Conservation (phyloP, 1,140 invertebrate species). For the Plodia interpunctella region DNA sequence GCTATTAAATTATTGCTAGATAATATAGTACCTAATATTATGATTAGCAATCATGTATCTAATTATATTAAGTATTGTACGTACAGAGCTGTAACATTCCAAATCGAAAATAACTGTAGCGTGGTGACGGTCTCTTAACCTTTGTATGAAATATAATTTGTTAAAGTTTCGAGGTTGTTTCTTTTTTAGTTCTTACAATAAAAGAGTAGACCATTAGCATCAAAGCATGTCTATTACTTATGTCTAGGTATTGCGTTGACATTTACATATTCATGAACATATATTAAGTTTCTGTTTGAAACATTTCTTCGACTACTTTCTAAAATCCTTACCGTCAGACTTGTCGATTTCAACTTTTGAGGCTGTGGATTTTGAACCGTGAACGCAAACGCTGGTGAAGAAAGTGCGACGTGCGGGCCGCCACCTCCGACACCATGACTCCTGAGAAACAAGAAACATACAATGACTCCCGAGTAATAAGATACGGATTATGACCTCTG, state of each 20-base stretch:
- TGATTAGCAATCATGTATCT: constrained; percentile 39
- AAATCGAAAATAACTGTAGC: constrained; percentile 44
- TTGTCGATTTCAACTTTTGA: constrained; percentile 61
- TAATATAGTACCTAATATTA: constrained; percentile 40
- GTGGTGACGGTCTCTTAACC: constrained; percentile 65
- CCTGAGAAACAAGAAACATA: constrained; percentile 33
- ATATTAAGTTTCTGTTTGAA: background rate
- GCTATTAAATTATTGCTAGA: constrained; percentile 70
- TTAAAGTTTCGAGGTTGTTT: constrained; percentile 28
- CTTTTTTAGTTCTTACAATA: constrained; percentile 13
- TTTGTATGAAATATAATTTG: constrained; percentile 56
- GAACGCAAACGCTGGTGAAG: constrained; percentile 58
- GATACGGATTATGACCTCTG: no score
- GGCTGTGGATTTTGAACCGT: constrained; percentile 57
- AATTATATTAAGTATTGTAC: constrained; percentile 28
- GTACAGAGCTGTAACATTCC: constrained; percentile 33
- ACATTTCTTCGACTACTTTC: background rate
- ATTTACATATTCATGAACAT: no score
- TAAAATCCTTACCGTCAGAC: constrained; percentile 61
- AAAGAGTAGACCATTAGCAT: no score
- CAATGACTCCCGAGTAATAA: no score
- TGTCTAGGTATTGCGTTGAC: no score
- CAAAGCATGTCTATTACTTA: no score
- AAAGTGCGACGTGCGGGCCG: constrained; percentile 62
- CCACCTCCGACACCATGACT: constrained; percentile 74